Base-by-base conservation (phyloP, 2,797 vertebrate species). In the Peromyscus melanophrys region DNA sequence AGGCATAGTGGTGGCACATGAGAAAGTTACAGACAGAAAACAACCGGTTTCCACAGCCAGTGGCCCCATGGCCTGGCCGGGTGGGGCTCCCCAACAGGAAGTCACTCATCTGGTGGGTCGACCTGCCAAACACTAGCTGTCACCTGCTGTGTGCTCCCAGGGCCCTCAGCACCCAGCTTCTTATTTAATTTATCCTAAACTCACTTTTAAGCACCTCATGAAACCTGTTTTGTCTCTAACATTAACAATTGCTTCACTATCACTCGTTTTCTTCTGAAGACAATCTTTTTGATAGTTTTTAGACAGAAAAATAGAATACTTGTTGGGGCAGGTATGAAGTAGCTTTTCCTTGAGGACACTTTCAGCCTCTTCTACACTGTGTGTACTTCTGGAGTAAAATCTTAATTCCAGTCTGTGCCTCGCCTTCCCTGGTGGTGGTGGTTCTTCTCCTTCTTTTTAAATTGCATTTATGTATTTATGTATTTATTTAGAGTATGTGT, bases 181-280 rank as follows among this genome's bases (percentile, higher is more conserved):
- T 91, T 90, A 61, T 57, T 92, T 29, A 21, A 34, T 91, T 94
- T 95, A 81, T 67, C 37, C 90, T 87, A 84, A 90, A 94, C 49
- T 63, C 46, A 92, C 93, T 71, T 43, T 19, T 34, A 78, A 89
- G 23, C 46, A 52, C 95, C 92, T 78, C 29, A 55, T 37, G 65
- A 93, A 85, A 46, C 34, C 37, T 88, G 34, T 57, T 94, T 71
- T 92, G 25, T 95, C 8, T 75, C 9, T 77, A 73, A 65, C 31
- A 57, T 52, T 96, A 34, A 27, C 49, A 78, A 75, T 43, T 78
- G 9, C 91, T 76, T 52, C 4, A n/a, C 16, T 90, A 37, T 67
- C 75, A 87, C 65, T 89, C 9, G 31, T 63, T 57, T 9, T 65
- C 92, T 77, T 86, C 80, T 37, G n/a, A 67, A 67, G 63, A 67